Percentiles rank a stretch among this genome's conserved stretches.
phyloP scores from a whole-genome alignment of 2,888 invertebrate species.

The Cacoxenus indagator region DNA sequence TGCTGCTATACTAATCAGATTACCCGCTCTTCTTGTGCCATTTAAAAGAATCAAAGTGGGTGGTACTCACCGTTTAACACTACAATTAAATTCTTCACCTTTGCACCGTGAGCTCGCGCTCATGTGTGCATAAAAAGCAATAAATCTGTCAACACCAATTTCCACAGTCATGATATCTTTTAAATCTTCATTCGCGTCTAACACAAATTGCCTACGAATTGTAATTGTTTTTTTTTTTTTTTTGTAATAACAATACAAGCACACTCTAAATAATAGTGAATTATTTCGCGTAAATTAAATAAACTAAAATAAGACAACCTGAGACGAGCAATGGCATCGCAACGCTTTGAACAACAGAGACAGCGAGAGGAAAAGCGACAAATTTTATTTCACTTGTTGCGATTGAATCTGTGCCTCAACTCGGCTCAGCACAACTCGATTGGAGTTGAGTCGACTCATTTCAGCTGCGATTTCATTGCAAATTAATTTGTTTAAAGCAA shows the following conservation, averaged over 20 bases:
- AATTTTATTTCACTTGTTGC: background rate
- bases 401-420: background rate
- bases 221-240: no score
- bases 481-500: constrained; percentile 18
- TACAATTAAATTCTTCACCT: constrained; percentile 2
- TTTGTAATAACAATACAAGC: constrained; percentile 20
- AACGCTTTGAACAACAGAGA: background rate
- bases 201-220: background rate
- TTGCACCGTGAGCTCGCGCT: background rate
- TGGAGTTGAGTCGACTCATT: background rate
- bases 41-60: no score
- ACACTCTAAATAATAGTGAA: constrained; percentile 21
- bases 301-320: constrained; percentile 1
- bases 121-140: background rate
- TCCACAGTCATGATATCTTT: background rate
- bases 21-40: no score
- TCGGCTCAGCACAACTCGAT: background rate
- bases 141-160: constrained; percentile 18
- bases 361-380: background rate
- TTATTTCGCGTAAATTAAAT: constrained; percentile 21
- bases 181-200: background rate
- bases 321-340: background rate
- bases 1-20: no score
- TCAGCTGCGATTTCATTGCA: background rate
- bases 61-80: background rate